Evolutionary conservation across 2,888 invertebrate species (phyloP).

Genomic region (Volucella inanis): DNA sequence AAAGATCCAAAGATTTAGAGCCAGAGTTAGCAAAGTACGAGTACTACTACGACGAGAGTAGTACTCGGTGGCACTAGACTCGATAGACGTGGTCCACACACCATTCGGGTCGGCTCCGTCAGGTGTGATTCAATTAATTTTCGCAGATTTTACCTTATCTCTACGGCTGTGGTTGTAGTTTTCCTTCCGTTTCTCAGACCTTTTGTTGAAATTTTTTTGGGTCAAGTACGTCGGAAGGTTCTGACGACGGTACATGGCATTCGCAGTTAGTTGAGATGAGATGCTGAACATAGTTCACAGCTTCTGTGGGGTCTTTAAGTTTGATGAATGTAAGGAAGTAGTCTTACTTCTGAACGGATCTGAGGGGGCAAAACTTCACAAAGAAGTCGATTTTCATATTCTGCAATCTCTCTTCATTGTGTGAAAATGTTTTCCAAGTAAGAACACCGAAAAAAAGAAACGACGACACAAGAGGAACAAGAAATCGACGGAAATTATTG

Average conservation of each 20-base stretch:
- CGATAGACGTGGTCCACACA: too few species aligned
- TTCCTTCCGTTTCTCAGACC: conserved; percentile 1
- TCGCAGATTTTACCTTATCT: conserved; percentile 37
- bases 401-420: conserved; percentile 22
- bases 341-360: conserved; percentile 21
- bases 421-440: conserved; percentile 3
- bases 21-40: background rate
- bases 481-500: conserved; percentile 40
- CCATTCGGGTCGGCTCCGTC: conserved; percentile 1
- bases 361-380: conserved; percentile 20
- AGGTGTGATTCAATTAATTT: conserved; percentile 71
- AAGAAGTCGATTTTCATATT: conserved; percentile 58
- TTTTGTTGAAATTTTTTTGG: conserved; percentile 55
- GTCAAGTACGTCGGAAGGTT: conserved; percentile 53
- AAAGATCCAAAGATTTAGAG: background rate
- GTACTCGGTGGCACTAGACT: too few species aligned
- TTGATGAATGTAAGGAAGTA: conserved; percentile 48
- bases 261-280: conserved; percentile 39
- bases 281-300: conserved; percentile 68
- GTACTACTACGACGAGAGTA: too few species aligned
- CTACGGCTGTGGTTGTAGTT: conserved; percentile 27
- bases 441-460: background rate
- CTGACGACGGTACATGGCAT: conserved; percentile 31
- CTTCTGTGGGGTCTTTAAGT: conserved; percentile 56
- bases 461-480: background rate